Evolutionary conservation across 2,888 invertebrate genomes (phyloP).

Genomic region (Oxyteleia sp.): DNA sequence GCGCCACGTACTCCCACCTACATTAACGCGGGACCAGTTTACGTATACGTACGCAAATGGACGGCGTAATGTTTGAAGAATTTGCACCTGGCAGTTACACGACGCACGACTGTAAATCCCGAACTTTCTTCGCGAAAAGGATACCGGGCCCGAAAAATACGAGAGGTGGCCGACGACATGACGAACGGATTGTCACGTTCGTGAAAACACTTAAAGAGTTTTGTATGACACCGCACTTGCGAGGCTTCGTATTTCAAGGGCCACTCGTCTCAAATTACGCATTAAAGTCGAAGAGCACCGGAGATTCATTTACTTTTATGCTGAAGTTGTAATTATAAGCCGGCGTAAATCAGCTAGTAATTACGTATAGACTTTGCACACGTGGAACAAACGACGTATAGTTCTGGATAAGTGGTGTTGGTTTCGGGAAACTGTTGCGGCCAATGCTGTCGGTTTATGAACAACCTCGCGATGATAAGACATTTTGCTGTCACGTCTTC

Average conservation of each 20-base stretch:
- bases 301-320: constrained; percentile 16
- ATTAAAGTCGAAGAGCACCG: constrained; percentile 4
- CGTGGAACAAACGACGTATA: not conserved
- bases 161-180: constrained; percentile 40
- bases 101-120: constrained; percentile 61
- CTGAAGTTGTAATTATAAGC: constrained; percentile 2
- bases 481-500: no score
- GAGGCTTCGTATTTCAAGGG: constrained; percentile 31
- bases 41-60: constrained; percentile 59
- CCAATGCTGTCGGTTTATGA: no score
- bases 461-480: no score
- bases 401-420: not conserved
- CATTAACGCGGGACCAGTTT: constrained; percentile 73
- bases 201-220: constrained; percentile 32
- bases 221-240: constrained; percentile 31
- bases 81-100: constrained; percentile 81
- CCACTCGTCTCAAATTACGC: constrained; percentile 31
- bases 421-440: no score
- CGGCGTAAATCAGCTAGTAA: not conserved
- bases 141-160: constrained; percentile 30
- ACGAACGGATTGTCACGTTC: constrained; percentile 34
- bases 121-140: constrained; percentile 48
- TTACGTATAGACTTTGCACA: not conserved
- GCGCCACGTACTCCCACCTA: constrained; percentile 84
- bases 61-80: constrained; percentile 80